phyloP scores from a whole-genome alignment of 2,888 invertebrate genomes.

The Zonitis immaculata region DNA sequence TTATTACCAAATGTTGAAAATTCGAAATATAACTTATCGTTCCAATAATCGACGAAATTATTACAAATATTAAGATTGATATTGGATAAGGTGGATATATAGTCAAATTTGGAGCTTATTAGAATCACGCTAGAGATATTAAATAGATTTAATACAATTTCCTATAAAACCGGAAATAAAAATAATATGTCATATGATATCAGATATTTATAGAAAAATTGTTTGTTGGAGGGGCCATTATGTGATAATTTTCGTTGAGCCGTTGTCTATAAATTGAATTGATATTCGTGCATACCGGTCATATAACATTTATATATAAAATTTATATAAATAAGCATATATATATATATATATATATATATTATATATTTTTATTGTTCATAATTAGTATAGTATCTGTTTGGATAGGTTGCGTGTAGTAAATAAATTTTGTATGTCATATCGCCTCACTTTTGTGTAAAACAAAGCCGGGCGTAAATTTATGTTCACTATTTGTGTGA shows the following conservation, averaged over 20 bases:
- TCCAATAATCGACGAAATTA: too few relatives aligned
- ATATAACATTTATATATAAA: background rate
- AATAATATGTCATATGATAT: constrained; percentile 1
- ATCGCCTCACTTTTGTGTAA: constrained; percentile 21
- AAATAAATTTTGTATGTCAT: constrained; percentile 24
- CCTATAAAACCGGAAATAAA: background rate
- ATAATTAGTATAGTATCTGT: background rate
- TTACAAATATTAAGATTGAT: background rate
- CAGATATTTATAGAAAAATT: background rate
- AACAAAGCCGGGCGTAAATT: constrained; percentile 21
- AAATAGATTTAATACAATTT: background rate
- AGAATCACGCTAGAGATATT: background rate
- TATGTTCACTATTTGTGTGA: constrained; percentile 24
- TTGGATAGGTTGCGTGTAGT: constrained; percentile 18
- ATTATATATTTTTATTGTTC: background rate
- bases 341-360: background rate
- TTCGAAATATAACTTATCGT: too few relatives aligned
- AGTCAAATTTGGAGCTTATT: constrained; percentile 1
- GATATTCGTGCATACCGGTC: background rate
- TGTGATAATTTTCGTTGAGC: background rate
- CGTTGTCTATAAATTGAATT: background rate
- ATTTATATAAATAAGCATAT: too few relatives aligned
- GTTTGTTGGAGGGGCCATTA: background rate
- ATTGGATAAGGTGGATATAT: background rate
- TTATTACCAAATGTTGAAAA: too few relatives aligned